A percentile compares a stretch with the other conserved stretches of the same genome.
phyloP scores from a whole-genome alignment of 2,888 invertebrate genomes.

The Phalangium opilio region DNA sequence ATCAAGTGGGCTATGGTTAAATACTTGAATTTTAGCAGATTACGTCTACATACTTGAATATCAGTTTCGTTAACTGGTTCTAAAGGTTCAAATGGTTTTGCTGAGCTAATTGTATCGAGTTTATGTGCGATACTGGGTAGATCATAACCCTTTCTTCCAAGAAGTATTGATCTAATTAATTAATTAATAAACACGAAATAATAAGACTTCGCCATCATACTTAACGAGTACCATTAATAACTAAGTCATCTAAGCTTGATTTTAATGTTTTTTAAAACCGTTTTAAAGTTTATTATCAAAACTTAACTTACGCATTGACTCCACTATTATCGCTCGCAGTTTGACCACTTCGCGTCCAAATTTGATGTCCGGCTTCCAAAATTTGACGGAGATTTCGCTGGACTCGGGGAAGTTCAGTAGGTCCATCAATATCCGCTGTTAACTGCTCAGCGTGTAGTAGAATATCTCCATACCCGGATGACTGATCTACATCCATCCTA shows the following conservation, averaged over 20 bases:
- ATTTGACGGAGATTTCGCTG: constrained; percentile 82
- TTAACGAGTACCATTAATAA: too few species aligned
- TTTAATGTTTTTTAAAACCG: too few species aligned
- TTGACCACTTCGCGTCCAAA: constrained; percentile 69
- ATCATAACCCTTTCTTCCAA: constrained; percentile 84
- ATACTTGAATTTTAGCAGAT: too few species aligned
- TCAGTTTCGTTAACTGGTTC: constrained; percentile 83
- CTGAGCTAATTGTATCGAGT: constrained; percentile 59
- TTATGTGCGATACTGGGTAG: constrained; percentile 84
- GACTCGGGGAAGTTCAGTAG: constrained; percentile 48
- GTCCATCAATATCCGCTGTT: constrained; percentile 63
- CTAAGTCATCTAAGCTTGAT: too few species aligned
- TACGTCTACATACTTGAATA: constrained; percentile 50
- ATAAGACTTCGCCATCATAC: too few species aligned
- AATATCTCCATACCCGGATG: constrained; percentile 44
- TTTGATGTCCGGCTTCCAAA: constrained; percentile 71
- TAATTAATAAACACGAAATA: not conserved
- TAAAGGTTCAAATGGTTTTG: constrained; percentile 43
- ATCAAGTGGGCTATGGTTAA: too few species aligned
- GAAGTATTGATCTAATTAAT: constrained; percentile 56
- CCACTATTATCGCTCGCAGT: constrained; percentile 53
- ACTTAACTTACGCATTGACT: constrained; percentile 70
- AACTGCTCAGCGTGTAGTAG: constrained; percentile 82
- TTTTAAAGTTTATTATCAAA: too few species aligned
- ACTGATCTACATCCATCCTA: too few species aligned